Conservation (phyloP, 92 coral and sea anemone genomes). For the Bergia puertoricense region DNA sequence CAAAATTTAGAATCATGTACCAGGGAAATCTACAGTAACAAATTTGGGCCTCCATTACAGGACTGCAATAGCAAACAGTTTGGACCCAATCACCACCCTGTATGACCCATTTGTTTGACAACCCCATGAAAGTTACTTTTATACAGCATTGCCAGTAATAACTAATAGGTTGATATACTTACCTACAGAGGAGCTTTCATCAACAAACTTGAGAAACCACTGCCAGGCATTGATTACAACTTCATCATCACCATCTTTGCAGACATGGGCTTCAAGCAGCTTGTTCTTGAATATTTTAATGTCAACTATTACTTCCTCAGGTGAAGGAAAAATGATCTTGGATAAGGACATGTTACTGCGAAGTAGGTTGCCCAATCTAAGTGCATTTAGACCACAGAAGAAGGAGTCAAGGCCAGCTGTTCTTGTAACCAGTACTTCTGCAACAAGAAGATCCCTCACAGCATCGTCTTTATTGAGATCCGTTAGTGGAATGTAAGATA, state of each 20-base stretch:
- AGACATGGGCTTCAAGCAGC: not conserved
- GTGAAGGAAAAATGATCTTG: slow-evolving; percentile 50
- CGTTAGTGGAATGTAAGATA: slow-evolving; percentile 55
- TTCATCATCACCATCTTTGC: not conserved
- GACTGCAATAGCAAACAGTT: no score
- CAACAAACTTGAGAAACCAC: not conserved
- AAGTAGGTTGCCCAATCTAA: slow-evolving; percentile 66
- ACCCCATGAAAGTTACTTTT: no score
- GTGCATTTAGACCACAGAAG: slow-evolving; percentile 55
- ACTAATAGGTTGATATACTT: not conserved
- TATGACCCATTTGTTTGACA: no score
- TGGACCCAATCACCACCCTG: no score
- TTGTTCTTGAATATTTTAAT: slow-evolving; percentile 28
- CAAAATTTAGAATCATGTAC: no score
- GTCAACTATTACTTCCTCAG: slow-evolving; percentile 51
- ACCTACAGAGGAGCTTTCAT: slow-evolving; percentile 1
- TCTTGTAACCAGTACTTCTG: slow-evolving; percentile 62
- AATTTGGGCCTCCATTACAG: no score
- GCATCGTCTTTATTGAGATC: slow-evolving; percentile 58
- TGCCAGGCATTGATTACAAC: not conserved
- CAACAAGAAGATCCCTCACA: slow-evolving; percentile 59
- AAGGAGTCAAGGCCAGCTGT: slow-evolving; percentile 62
- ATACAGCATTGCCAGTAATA: not conserved
- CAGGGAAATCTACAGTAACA: no score
- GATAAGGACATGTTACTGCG: slow-evolving; percentile 50